Conservation (phyloP, 2,888 invertebrate species). For the Polymixis flavicincta region DNA sequence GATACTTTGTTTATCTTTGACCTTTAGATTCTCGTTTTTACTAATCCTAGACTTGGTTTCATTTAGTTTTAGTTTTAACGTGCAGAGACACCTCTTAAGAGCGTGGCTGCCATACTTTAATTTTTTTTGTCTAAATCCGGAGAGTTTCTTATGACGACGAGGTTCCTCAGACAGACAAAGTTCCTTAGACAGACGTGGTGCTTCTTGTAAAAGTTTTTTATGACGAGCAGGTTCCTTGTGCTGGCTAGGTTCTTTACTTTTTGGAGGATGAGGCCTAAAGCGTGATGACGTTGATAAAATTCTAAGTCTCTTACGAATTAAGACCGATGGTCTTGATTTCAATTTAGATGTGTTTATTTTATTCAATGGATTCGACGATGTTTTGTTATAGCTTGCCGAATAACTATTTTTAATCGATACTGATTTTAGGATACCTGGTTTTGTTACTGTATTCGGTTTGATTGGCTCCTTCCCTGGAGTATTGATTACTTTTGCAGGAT, state of each 20-base stretch:
- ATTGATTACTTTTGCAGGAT: not conserved
- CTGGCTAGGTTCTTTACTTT: conserved; percentile 1
- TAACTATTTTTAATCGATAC: conserved; percentile 16
- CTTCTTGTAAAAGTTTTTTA: not conserved
- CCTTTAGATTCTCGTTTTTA: conserved; percentile 17
- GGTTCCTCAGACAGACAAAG: not conserved
- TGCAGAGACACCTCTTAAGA: conserved; percentile 69
- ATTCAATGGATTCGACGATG: not conserved
- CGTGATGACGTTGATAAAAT: conserved; percentile 6
- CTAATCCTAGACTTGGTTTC: conserved; percentile 34
- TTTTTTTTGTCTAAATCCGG: conserved; percentile 3
- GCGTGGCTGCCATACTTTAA: conserved; percentile 33
- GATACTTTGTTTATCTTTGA: not conserved
- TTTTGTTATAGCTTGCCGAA: not conserved
- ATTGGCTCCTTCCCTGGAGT: not conserved
- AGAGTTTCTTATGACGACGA: not conserved
- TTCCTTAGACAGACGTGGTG: not conserved
- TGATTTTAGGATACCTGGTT: not conserved
- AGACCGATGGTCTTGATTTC: conserved; percentile 2
- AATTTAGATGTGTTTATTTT: conserved; percentile 16
- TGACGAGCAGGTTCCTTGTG: not conserved
- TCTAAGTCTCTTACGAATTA: conserved; percentile 3
- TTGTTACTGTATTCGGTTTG: not conserved
- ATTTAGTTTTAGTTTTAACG: conserved; percentile 66
- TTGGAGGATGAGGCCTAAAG: not conserved